Percentiles rank a stretch among this genome's conserved stretches.
These are phyloP conservation scores for Zoanthus sociatus DNA, from an alignment of 92 coral and sea anemone species.

Conservation along the genomic window DNA sequence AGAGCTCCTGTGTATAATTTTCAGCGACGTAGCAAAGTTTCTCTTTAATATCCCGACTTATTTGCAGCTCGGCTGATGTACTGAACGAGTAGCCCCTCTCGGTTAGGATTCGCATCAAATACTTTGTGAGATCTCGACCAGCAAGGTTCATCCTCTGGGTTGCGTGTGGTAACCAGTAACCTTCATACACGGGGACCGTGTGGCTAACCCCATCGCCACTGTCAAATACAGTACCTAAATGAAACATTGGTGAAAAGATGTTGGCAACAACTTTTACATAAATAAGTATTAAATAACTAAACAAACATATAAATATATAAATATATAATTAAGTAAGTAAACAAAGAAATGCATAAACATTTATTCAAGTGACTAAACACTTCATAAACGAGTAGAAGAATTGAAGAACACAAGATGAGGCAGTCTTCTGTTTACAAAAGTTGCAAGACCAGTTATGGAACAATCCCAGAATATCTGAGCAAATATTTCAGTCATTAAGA, in stretches of 20 bases:
- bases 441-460: too few relatives aligned
- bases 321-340: too few relatives aligned
- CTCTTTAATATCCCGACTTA: conserved; percentile 92
- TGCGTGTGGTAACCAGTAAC: conserved; percentile 98
- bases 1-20: conserved; percentile 82
- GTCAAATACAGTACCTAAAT: conserved; percentile 89
- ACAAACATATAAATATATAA: too few relatives aligned
- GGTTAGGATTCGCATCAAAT: conserved; percentile 78
- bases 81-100: conserved; percentile 93
- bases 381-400: too few relatives aligned
- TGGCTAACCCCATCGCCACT: conserved; percentile 95
- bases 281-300: too few relatives aligned
- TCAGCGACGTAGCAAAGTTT: conserved; percentile 90
- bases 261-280: too few relatives aligned
- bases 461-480: too few relatives aligned
- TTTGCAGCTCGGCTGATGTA: conserved; percentile 91
- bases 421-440: too few relatives aligned
- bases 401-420: too few relatives aligned
- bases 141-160: conserved; percentile 91
- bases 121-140: conserved; percentile 85
- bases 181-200: conserved; percentile 98
- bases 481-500: too few relatives aligned
- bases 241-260: neutral
- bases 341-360: too few relatives aligned
- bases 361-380: too few relatives aligned